phyloP scores from a whole-genome alignment of 2,888 invertebrate genomes.

The Trissolcus japonicus region DNA sequence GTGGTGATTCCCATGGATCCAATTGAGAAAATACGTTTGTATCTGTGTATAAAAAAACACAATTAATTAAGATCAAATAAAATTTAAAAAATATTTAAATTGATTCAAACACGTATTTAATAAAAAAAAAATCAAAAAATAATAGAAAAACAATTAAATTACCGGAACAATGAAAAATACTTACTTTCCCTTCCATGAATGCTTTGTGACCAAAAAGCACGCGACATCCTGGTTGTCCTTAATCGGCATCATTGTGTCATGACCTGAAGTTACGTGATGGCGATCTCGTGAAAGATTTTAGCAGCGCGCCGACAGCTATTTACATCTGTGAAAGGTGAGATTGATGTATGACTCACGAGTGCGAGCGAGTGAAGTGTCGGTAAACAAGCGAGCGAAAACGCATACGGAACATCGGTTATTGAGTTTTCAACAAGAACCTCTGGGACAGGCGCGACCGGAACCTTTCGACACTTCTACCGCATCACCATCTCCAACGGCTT shows the following conservation, averaged over 20 bases:
- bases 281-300: constrained; percentile 48
- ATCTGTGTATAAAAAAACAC: constrained; percentile 78
- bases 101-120: neutral
- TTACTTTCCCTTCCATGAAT: constrained; percentile 99
- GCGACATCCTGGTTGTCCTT: constrained; percentile 97
- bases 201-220: constrained; percentile 97
- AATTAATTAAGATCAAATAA: neutral
- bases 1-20: constrained; percentile 97
- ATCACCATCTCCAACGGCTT: constrained; percentile 63
- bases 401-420: constrained; percentile 14
- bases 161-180: constrained; percentile 65
- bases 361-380: neutral
- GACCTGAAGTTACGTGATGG: constrained; percentile 71
- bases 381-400: neutral
- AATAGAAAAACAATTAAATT: neutral
- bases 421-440: neutral
- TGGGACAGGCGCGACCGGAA: neutral
- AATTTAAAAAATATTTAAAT: neutral
- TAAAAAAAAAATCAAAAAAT: neutral
- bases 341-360: constrained; percentile 10
- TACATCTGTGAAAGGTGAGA: constrained; percentile 53
- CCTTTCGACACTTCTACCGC: constrained; percentile 50
- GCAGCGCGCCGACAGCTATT: constrained; percentile 59
- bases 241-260: constrained; percentile 86
- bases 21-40: constrained; percentile 97